Evolutionary conservation across 2,797 vertebrate species (phyloP).

Genomic region (Todus mexicanus): DNA sequence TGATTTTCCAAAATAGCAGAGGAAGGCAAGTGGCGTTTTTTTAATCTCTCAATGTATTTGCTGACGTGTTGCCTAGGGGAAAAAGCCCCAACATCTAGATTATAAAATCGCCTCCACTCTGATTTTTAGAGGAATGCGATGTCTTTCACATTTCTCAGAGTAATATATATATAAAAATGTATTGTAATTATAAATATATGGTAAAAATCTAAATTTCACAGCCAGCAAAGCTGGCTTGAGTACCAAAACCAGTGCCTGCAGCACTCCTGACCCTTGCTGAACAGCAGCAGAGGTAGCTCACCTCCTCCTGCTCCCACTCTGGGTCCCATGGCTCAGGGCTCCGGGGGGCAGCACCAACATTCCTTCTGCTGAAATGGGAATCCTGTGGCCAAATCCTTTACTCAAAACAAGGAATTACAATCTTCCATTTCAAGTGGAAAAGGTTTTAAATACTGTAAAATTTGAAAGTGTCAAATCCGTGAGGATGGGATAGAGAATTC

Average conservation of each 20-base stretch:
- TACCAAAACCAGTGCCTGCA: background rate
- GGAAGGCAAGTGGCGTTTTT: background rate
- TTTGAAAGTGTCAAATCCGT: background rate
- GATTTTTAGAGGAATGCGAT: background rate
- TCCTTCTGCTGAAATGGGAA: background rate
- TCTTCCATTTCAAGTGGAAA: background rate
- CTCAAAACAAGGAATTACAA: background rate
- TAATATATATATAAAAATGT: background rate
- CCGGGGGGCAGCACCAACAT: background rate
- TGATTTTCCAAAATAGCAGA: background rate
- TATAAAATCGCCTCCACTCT: background rate
- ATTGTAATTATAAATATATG: background rate
- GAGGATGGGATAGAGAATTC: background rate
- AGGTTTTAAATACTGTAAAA: background rate
- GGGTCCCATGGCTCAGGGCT: fast-evolving
- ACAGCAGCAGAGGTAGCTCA: background rate
- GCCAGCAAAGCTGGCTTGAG: background rate
- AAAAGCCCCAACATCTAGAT: background rate
- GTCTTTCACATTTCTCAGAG: background rate
- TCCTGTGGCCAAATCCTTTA: background rate
- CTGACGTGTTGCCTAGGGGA: background rate
- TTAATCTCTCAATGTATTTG: background rate
- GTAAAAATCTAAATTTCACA: background rate
- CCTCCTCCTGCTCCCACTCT: background rate
- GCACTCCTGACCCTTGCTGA: background rate